Evolutionary conservation across 2,113 vertebrate genomes (phyloP).

Genomic region (Telmatochromis sp.): DNA sequence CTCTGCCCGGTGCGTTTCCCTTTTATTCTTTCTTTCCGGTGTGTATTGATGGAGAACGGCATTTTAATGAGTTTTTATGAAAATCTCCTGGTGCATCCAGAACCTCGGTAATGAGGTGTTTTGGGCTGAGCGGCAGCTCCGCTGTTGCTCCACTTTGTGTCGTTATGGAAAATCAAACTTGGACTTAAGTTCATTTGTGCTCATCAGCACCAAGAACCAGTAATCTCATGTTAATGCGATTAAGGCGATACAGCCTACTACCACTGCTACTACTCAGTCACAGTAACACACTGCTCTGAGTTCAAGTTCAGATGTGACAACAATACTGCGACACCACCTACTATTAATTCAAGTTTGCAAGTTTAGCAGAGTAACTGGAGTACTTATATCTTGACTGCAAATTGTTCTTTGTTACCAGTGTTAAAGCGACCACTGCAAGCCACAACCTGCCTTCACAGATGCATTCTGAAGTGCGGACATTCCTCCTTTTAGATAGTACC

Average conservation of each 20-base stretch:
- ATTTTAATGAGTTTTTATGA: conserved; percentile 58
- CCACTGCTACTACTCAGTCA: background rate
- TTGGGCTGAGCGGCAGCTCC: background rate
- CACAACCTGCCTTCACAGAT: background rate
- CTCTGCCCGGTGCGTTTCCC: background rate
- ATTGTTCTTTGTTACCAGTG: background rate
- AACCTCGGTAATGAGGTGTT: conserved; percentile 35
- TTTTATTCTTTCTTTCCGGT: background rate
- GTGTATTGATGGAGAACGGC: conserved; percentile 52
- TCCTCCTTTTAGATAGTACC: background rate
- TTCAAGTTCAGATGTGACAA: background rate
- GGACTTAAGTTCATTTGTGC: background rate
- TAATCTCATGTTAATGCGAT: conserved; percentile 1
- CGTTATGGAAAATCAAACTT: background rate
- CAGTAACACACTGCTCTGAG: background rate
- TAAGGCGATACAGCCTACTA: background rate
- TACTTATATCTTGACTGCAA: background rate
- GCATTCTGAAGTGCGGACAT: accelerated
- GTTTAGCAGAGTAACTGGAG: background rate
- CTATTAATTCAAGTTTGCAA: background rate
- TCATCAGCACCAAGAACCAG: background rate
- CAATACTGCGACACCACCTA: background rate
- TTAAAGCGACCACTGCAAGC: background rate
- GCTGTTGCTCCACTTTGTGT: background rate
- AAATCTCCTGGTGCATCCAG: conserved; percentile 31